These are phyloP conservation scores for Aphrocallistes beatrix DNA, from an alignment of 37 sponge, comb jelly and placozoan species.

Conservation along the genomic window DNA sequence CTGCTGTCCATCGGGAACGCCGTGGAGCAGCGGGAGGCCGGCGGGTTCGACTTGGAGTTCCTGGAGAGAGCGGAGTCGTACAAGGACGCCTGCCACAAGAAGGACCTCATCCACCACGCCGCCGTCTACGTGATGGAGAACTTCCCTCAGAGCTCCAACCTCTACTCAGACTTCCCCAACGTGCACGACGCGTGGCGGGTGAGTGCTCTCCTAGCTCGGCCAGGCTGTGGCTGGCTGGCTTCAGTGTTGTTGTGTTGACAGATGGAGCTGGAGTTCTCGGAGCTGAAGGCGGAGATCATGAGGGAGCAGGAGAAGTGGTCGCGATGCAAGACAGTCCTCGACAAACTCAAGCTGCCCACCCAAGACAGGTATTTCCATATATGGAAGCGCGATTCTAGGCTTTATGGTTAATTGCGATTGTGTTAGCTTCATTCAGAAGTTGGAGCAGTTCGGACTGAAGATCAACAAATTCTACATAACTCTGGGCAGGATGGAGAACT, in stretches of 20 bases:
- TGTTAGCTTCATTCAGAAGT: not conserved
- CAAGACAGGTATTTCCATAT: not conserved
- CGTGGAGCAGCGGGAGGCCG: not conserved
- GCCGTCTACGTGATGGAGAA: not conserved
- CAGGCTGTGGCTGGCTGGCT: not conserved
- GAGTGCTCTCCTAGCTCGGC: too few species aligned
- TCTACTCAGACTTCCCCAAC: not conserved
- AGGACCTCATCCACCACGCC: not conserved
- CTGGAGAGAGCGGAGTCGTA: not conserved
- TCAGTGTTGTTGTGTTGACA: not conserved
- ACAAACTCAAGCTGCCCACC: not conserved
- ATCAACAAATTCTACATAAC: slow-evolving; percentile 16
- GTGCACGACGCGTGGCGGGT: not conserved
- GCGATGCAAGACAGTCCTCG: not conserved
- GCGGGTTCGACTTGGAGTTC: not conserved
- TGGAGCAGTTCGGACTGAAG: not conserved
- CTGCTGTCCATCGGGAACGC: not conserved
- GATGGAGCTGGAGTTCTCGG: not conserved
- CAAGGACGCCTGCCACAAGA: not conserved
- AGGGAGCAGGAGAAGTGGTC: not conserved
- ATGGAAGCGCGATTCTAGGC: not conserved
- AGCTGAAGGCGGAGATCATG: not conserved
- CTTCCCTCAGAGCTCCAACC: not conserved
- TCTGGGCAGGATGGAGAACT: slow-evolving; percentile 14
- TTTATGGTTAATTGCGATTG: not conserved